These are phyloP conservation scores for Silurus glanis DNA, from an alignment of 2,113 vertebrate genomes.

Conservation along the genomic window DNA sequence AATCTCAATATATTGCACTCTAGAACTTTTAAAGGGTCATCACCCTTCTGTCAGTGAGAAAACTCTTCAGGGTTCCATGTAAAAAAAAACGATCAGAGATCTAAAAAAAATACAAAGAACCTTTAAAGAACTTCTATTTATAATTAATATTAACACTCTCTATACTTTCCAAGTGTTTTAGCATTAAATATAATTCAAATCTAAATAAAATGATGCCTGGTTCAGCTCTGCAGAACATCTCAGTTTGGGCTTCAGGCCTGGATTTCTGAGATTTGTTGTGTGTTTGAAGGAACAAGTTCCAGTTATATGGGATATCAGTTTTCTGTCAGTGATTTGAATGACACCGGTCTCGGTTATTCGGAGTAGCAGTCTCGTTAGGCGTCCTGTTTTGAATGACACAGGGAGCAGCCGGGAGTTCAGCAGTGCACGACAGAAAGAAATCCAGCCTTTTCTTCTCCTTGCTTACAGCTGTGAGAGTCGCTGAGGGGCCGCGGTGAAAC, in stretches of 20 bases:
- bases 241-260: conserved; percentile 9
- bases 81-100: not conserved
- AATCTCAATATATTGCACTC: not conserved
- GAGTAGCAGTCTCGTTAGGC: conserved; percentile 29
- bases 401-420: conserved; percentile 24
- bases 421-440: conserved; percentile 22
- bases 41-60: not conserved
- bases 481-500: conserved; percentile 23
- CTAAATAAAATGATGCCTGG: not conserved
- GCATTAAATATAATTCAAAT: not conserved
- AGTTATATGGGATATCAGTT: conserved; percentile 33
- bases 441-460: conserved; percentile 16
- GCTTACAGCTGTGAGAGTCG: conserved; percentile 12
- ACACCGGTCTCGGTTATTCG: conserved; percentile 30
- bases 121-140: not conserved
- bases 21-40: not conserved
- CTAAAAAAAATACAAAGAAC: not conserved
- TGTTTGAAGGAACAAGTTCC: conserved; percentile 22
- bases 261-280: conserved; percentile 11
- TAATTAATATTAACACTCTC: not conserved
- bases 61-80: not conserved
- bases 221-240: conserved; percentile 1
- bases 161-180: not conserved
- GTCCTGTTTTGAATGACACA: conserved; percentile 32
- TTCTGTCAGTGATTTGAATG: conserved; percentile 30